These are phyloP conservation scores for Hyphantria cunea DNA, from an alignment of 1,140 invertebrate species.

Conservation along the genomic window DNA sequence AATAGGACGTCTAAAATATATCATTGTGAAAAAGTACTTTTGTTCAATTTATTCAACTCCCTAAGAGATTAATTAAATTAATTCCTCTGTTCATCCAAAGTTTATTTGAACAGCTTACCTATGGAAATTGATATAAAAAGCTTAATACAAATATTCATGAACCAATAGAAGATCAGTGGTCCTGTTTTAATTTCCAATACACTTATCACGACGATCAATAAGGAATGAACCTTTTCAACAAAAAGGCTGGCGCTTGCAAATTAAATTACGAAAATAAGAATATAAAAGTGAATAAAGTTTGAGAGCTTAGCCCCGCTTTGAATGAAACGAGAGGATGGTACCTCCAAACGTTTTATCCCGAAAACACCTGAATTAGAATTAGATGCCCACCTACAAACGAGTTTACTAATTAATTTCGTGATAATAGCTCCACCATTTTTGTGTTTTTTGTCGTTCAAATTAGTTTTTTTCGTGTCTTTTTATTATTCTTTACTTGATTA, in stretches of 20 bases:
- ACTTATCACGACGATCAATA: conserved; percentile 4
- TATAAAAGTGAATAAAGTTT: conserved; percentile 31
- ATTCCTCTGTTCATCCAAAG: too few species aligned
- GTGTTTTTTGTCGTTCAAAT: conserved; percentile 33
- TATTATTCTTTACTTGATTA: background rate
- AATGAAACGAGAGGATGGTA: conserved; percentile 23
- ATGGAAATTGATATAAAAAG: too few species aligned
- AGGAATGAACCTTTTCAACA: conserved; percentile 10
- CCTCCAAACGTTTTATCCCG: conserved; percentile 36
- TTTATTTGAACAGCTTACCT: too few species aligned
- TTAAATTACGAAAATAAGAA: conserved; percentile 36
- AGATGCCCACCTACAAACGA: conserved; percentile 46
- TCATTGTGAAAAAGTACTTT: too few species aligned
- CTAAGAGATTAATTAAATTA: too few species aligned
- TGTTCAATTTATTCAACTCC: too few species aligned
- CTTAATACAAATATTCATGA: too few species aligned
- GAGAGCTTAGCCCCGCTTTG: conserved; percentile 21
- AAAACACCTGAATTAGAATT: conserved; percentile 50
- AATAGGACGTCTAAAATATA: too few species aligned
- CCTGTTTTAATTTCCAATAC: conserved; percentile 2
- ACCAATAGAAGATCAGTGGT: background rate
- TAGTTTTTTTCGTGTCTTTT: conserved; percentile 26
- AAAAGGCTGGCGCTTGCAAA: conserved; percentile 16
- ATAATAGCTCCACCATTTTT: conserved; percentile 40
- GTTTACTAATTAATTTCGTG: conserved; percentile 49